Conservation (phyloP, 2,888 invertebrate genomes). For the Vannuccia rotundouncinata region DNA sequence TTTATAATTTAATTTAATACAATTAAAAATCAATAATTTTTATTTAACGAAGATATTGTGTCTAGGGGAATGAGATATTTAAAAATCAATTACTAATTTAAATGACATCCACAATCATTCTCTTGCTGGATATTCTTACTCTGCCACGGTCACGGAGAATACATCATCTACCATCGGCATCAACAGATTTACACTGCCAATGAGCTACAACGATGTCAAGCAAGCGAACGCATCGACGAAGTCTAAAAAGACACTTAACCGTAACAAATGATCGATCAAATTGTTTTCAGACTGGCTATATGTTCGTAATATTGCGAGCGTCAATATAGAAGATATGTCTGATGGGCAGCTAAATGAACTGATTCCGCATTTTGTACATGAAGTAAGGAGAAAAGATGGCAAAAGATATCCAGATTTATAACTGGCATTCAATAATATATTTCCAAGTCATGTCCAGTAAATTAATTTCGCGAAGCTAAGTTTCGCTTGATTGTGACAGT, state of each 20-base stretch:
- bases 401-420: conserved; percentile 12
- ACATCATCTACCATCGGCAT: conserved; percentile 12
- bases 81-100: too few relatives aligned
- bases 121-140: not conserved
- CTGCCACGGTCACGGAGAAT: conserved; percentile 2
- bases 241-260: conserved; percentile 4
- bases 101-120: too few relatives aligned
- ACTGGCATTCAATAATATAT: conserved; percentile 19
- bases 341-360: conserved; percentile 9
- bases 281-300: conserved; percentile 18
- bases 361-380: conserved; percentile 8
- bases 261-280: not conserved
- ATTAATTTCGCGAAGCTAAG: conserved; percentile 6
- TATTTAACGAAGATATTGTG: too few relatives aligned
- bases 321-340: not conserved
- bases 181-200: conserved; percentile 3
- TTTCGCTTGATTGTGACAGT: conserved; percentile 23
- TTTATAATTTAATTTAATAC: too few relatives aligned
- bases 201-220: not conserved
- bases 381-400: not conserved
- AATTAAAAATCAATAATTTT: too few relatives aligned
- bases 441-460: not conserved
- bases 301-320: conserved; percentile 24
- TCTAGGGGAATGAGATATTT: too few relatives aligned
- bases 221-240: conserved; percentile 21